Evolutionary conservation across 2,113 vertebrate species (phyloP).

Genomic region (Psephotus haematonotus): DNA sequence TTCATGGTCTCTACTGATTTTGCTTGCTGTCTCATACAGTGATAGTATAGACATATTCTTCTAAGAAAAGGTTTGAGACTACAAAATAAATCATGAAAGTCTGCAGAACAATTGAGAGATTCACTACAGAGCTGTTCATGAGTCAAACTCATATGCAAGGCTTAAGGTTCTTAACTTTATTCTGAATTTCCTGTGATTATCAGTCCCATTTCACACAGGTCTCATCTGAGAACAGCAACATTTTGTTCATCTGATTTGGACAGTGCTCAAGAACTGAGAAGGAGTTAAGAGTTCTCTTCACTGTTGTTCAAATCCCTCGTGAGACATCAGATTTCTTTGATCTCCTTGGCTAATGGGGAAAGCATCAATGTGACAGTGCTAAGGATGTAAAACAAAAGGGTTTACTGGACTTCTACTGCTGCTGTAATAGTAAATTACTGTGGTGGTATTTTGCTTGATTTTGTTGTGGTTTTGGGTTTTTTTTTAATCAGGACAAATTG

Average conservation of each 20-base stretch:
- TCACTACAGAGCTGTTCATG: neutral
- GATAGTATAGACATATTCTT: neutral
- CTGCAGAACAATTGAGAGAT: neutral
- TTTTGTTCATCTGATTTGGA: constrained; percentile 47
- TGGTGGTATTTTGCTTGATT: fast-evolving
- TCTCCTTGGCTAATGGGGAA: constrained; percentile 18
- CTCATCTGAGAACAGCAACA: neutral
- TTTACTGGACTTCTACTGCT: neutral
- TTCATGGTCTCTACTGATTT: neutral
- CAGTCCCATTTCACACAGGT: constrained; percentile 13
- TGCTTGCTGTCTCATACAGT: neutral
- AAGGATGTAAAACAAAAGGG: constrained; percentile 5
- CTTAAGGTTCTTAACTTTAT: neutral
- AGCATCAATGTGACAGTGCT: neutral
- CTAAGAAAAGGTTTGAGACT: neutral
- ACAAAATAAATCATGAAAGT: neutral
- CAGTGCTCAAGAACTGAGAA: constrained; percentile 18
- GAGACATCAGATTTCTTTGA: constrained; percentile 57
- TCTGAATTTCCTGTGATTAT: constrained; percentile 1
- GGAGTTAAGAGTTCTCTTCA: constrained; percentile 26
- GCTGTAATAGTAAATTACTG: neutral
- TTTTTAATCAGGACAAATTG: neutral
- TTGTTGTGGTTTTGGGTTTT: neutral
- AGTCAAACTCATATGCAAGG: neutral
- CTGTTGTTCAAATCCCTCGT: constrained; percentile 30